Percentiles rank a stretch among this genome's conserved stretches.
These are phyloP conservation scores for Cardinalis cardinalis DNA, from an alignment of 2,113 vertebrate species.

Conservation along the genomic window DNA sequence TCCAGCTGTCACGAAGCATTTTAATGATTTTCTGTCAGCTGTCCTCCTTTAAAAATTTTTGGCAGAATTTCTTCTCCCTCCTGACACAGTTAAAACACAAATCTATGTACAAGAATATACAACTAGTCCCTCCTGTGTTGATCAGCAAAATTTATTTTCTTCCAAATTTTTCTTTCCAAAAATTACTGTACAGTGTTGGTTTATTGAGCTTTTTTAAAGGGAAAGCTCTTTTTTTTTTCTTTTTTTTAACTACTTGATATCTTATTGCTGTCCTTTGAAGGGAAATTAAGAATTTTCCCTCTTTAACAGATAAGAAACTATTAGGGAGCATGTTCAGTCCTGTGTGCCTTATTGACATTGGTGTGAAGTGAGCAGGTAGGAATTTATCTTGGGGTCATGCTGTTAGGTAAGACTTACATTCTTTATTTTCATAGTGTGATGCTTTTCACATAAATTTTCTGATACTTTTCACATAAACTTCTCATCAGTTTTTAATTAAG, in stretches of 20 bases:
- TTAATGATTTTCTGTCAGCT: background rate
- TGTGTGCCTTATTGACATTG: background rate
- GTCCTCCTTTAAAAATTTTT: background rate
- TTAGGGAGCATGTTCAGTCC: background rate
- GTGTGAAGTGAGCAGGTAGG: background rate
- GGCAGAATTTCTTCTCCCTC: background rate
- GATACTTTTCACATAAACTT: background rate
- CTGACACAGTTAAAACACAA: background rate
- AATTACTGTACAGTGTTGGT: background rate
- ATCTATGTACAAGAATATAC: background rate
- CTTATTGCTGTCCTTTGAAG: background rate
- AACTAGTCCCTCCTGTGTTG: background rate
- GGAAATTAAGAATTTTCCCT: background rate
- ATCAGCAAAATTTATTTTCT: background rate
- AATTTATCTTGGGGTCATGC: background rate
- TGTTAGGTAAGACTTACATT: background rate
- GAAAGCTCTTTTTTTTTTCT: background rate
- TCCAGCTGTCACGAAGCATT: constrained; percentile 1
- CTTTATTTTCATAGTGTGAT: background rate
- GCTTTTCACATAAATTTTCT: background rate
- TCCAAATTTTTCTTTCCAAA: background rate
- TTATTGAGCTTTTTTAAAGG: background rate
- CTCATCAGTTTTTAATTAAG: background rate
- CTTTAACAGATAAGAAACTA: background rate
- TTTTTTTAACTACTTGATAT: background rate